Conservation (phyloP, 2,888 invertebrate species). For the Plagodis pulveraria region DNA sequence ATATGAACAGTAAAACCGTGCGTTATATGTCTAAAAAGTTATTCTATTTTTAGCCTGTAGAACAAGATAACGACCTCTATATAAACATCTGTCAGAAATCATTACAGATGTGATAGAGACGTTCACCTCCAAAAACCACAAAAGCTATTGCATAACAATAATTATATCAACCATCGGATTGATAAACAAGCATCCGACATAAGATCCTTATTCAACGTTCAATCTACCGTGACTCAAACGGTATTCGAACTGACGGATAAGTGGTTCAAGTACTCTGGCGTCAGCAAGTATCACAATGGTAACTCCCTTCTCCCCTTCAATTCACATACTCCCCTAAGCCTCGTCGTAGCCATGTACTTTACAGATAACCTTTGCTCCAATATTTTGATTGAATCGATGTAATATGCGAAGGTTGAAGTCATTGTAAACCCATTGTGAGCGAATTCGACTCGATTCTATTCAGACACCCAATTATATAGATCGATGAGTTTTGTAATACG, state of each 20-base stretch:
- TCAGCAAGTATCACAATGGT: slow-evolving; percentile 58
- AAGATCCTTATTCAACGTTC: slow-evolving; percentile 59
- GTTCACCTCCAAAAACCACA: slow-evolving; percentile 16
- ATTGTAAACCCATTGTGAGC: slow-evolving; percentile 64
- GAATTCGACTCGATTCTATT: slow-evolving; percentile 52
- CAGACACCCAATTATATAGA: slow-evolving; percentile 60
- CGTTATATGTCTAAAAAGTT: too few relatives aligned
- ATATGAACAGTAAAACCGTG: too few relatives aligned
- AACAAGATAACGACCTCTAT: slow-evolving; percentile 3
- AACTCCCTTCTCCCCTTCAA: slow-evolving; percentile 8
- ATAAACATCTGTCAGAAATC: slow-evolving; percentile 13
- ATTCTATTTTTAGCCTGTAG: background rate
- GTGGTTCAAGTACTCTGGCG: slow-evolving; percentile 63
- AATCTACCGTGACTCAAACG: slow-evolving; percentile 71
- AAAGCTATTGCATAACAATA: slow-evolving; percentile 23
- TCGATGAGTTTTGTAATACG: slow-evolving; percentile 56
- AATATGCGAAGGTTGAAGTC: slow-evolving; percentile 68
- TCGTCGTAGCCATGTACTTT: slow-evolving; percentile 10
- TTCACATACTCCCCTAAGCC: slow-evolving; percentile 20
- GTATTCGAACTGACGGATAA: slow-evolving; percentile 63
- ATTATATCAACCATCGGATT: slow-evolving; percentile 31
- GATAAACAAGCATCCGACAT: slow-evolving; percentile 50
- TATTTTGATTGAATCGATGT: slow-evolving; percentile 74
- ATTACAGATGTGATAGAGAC: slow-evolving; percentile 15
- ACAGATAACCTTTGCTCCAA: slow-evolving; percentile 74